These are phyloP conservation scores for Myopa testacea DNA, from an alignment of 2,888 invertebrate genomes.

Conservation along the genomic window DNA sequence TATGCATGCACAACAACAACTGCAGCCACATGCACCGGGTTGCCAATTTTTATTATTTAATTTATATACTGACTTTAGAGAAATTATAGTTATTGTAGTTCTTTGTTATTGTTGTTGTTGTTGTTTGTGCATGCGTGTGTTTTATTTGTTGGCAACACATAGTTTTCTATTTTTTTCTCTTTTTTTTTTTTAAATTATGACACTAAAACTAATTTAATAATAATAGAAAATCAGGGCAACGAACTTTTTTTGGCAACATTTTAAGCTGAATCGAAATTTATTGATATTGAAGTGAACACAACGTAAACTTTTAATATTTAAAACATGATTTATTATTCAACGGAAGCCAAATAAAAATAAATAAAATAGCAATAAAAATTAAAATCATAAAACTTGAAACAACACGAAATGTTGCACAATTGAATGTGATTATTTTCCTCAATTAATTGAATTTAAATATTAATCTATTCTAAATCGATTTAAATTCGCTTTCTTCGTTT, in stretches of 20 bases:
- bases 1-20: not conserved
- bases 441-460: too few species aligned
- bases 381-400: too few species aligned
- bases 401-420: too few species aligned
- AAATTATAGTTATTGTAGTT: conserved; percentile 8
- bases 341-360: too few species aligned
- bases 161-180: conserved; percentile 1
- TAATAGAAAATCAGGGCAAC: conserved; percentile 14
- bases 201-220: not conserved
- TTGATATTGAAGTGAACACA: too few species aligned
- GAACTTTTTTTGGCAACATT: not conserved
- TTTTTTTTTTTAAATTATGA: not conserved
- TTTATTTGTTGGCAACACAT: not conserved
- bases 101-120: not conserved
- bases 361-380: too few species aligned
- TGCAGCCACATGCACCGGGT: not conserved
- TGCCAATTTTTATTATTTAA: conserved; percentile 24
- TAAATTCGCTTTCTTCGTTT: not conserved
- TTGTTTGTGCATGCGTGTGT: not conserved
- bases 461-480: not conserved
- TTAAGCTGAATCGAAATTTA: not conserved
- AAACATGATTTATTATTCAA: too few species aligned
- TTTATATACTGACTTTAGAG: conserved; percentile 10
- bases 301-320: too few species aligned
- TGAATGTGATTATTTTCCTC: too few species aligned